Evolutionary conservation across 2,888 invertebrate species (phyloP).

Genomic region (Sussaba pulchella): DNA sequence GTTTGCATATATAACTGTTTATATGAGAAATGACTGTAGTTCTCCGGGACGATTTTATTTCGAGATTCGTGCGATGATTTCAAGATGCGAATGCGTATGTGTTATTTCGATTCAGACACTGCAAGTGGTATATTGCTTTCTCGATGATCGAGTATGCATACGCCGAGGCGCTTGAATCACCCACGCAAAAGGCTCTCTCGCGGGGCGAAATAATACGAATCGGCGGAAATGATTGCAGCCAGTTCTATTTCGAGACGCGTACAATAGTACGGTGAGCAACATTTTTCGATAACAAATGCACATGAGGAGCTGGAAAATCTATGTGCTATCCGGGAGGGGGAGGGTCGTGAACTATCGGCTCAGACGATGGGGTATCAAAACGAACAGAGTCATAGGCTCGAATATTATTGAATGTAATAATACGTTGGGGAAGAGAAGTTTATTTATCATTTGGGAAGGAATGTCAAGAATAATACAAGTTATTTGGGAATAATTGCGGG

Average conservation of each 20-base stretch:
- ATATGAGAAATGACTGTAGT: conserved; percentile 29
- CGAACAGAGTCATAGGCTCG: too few relatives aligned
- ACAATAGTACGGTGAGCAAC: not conserved
- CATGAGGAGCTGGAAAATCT: not conserved
- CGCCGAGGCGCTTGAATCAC: conserved; percentile 1
- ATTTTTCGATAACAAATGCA: too few relatives aligned
- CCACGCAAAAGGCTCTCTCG: conserved; percentile 6
- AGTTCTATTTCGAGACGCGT: conserved; percentile 9
- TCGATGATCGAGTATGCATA: conserved; percentile 1
- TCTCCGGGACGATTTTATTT: conserved; percentile 45
- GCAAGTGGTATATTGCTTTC: not conserved
- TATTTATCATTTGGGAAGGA: too few relatives aligned
- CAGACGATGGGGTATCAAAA: too few relatives aligned
- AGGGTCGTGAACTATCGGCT: too few relatives aligned
- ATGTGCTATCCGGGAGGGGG: not conserved
- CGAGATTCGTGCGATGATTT: conserved; percentile 38
- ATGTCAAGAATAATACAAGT: too few relatives aligned
- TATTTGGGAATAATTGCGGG: too few relatives aligned
- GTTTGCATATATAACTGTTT: conserved; percentile 14
- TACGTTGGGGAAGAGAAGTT: too few relatives aligned
- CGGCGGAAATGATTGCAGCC: conserved; percentile 28
- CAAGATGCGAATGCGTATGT: conserved; percentile 21
- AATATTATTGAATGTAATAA: too few relatives aligned
- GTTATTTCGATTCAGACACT: conserved; percentile 14
- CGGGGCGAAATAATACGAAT: conserved; percentile 19